These are phyloP conservation scores for Drosophila lacicola DNA, from an alignment of 2,888 invertebrate genomes.

Conservation along the genomic window DNA sequence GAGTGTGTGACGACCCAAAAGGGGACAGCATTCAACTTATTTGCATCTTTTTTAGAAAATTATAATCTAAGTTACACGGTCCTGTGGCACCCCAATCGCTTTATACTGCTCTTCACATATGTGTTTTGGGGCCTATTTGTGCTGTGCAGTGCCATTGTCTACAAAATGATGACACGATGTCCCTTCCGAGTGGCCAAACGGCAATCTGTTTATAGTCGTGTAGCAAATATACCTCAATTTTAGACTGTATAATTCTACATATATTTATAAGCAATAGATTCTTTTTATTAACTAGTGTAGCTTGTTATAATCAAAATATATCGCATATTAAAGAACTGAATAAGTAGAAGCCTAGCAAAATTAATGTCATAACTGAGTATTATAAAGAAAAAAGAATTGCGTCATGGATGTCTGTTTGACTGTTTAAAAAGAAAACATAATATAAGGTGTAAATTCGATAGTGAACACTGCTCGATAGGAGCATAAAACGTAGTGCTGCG, in stretches of 20 bases:
- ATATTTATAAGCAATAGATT: constrained; percentile 19
- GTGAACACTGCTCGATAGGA: not conserved
- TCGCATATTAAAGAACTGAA: constrained; percentile 3
- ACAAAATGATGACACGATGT: constrained; percentile 84
- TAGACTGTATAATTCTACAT: constrained; percentile 68
- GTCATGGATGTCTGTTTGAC: not conserved
- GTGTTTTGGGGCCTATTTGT: constrained; percentile 82
- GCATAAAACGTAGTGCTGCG: not conserved
- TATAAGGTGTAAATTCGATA: too few species aligned
- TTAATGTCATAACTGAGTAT: not conserved
- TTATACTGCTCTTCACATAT: constrained; percentile 80
- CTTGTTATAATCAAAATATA: not conserved
- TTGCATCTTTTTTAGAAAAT: constrained; percentile 69
- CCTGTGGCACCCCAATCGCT: constrained; percentile 83
- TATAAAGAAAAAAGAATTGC: not conserved
- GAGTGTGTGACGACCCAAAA: constrained; percentile 56
- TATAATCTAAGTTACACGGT: constrained; percentile 83
- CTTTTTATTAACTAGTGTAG: constrained; percentile 2
- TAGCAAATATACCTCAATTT: constrained; percentile 83
- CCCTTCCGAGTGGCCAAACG: constrained; percentile 83
- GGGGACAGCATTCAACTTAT: not conserved
- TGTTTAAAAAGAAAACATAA: not conserved
- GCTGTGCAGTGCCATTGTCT: constrained; percentile 74
- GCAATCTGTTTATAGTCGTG: constrained; percentile 75
- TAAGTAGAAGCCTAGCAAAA: not conserved